These are phyloP conservation scores for Aphis gossypii DNA, from an alignment of 1,140 invertebrate species.

Conservation along the genomic window DNA sequence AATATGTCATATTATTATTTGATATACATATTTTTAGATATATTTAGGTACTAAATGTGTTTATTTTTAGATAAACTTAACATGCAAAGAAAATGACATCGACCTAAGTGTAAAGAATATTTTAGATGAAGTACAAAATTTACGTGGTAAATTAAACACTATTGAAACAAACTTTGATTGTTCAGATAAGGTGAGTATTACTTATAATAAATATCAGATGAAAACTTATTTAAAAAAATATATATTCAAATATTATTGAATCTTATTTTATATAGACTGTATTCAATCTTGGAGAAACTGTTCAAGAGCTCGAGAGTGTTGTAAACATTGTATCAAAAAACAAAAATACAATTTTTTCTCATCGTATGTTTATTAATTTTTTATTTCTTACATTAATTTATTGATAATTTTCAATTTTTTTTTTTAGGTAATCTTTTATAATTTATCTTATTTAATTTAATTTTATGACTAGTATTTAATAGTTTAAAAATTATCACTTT, in stretches of 20 bases:
- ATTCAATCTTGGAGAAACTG: conserved; percentile 20
- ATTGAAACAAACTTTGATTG: background rate
- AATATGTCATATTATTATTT: background rate
- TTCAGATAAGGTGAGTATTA: conserved; percentile 34
- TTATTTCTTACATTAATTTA: background rate
- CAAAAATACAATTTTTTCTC: conserved; percentile 43
- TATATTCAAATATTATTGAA: background rate
- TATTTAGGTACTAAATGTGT: background rate
- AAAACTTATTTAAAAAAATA: background rate
- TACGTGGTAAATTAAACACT: conserved; percentile 13
- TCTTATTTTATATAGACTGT: conserved; percentile 8
- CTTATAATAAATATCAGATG: background rate
- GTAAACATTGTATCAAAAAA: conserved; percentile 19
- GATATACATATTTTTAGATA: background rate
- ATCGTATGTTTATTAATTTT: conserved; percentile 24
- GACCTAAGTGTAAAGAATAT: conserved; percentile 37
- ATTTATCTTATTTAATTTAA: background rate
- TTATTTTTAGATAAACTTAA: background rate
- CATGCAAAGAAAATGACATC: background rate
- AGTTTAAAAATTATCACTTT: background rate
- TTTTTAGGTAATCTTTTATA: conserved; percentile 51
- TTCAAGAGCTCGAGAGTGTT: conserved; percentile 41
- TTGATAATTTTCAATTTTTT: background rate
- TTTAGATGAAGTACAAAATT: conserved; percentile 39
- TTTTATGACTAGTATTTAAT: background rate